These are phyloP conservation scores for Enteromius anoplus DNA, from an alignment of 2,797 vertebrate genomes.

Conservation along the genomic window DNA sequence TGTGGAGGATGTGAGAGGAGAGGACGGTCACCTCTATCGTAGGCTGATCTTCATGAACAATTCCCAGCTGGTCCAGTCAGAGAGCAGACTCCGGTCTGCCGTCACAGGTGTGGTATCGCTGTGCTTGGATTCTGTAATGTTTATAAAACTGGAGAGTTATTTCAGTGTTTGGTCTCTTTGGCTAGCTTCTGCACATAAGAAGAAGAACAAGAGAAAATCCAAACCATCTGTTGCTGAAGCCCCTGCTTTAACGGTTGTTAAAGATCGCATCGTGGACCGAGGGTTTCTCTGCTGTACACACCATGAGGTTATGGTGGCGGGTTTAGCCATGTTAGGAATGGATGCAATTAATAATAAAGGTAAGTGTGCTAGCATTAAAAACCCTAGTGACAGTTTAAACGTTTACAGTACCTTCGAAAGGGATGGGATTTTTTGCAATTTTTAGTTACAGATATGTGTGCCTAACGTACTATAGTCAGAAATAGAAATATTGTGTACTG, in stretches of 20 bases:
- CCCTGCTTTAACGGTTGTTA: conserved; percentile 23
- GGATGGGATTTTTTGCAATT: background rate
- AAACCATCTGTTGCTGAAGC: conserved; percentile 62
- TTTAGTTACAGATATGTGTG: background rate
- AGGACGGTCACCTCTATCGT: conserved; percentile 83
- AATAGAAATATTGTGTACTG: background rate
- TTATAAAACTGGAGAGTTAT: background rate
- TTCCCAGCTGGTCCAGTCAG: conserved; percentile 90
- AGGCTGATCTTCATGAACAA: conserved; percentile 91
- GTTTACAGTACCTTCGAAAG: background rate
- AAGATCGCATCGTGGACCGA: conserved; percentile 77
- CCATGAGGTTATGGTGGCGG: conserved; percentile 93
- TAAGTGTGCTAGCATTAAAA: conserved; percentile 56
- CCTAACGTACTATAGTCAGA: background rate
- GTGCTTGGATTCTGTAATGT: background rate
- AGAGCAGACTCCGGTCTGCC: conserved; percentile 80
- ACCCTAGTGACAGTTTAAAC: background rate
- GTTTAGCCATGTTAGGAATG: conserved; percentile 82
- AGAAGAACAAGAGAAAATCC: conserved; percentile 77
- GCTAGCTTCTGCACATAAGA: conserved; percentile 79
- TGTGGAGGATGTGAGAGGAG: conserved; percentile 91
- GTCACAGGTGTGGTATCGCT: conserved; percentile 58
- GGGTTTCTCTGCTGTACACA: conserved; percentile 94
- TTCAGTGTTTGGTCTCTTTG: conserved; percentile 8
- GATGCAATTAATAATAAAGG: conserved; percentile 78